These are phyloP conservation scores for Athripsodes cinereus DNA, from an alignment of 2,888 invertebrate genomes.

Conservation along the genomic window DNA sequence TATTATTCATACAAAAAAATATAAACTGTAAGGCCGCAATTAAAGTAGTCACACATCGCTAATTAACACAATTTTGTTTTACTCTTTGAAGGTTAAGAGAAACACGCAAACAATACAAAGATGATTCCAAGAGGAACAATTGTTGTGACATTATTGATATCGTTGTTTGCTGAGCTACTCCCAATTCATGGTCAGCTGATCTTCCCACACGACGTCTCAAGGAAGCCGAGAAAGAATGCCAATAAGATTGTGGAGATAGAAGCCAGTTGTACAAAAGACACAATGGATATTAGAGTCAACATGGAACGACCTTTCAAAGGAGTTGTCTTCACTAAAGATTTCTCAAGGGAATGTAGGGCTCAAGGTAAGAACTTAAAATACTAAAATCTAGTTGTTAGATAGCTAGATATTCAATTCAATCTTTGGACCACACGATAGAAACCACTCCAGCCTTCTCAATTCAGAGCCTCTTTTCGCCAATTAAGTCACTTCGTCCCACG, in stretches of 20 bases:
- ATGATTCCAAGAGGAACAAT: slow-evolving; percentile 26
- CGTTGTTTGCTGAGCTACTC: slow-evolving; percentile 9
- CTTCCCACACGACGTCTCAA: slow-evolving; percentile 23
- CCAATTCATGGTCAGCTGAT: slow-evolving; percentile 20
- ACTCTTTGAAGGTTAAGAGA: neutral
- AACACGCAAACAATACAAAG: neutral
- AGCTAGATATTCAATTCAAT: too few species aligned
- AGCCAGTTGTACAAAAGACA: slow-evolving; percentile 57
- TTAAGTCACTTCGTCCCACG: too few species aligned
- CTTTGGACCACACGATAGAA: too few species aligned
- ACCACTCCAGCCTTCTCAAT: too few species aligned
- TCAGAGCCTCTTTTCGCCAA: too few species aligned
- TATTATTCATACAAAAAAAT: neutral
- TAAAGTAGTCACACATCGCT: neutral
- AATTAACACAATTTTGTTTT: neutral
- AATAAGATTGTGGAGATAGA: slow-evolving; percentile 55
- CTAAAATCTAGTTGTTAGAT: too few species aligned
- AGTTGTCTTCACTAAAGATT: slow-evolving; percentile 68
- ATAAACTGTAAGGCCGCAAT: neutral
- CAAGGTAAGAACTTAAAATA: slow-evolving; percentile 54
- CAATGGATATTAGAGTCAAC: slow-evolving; percentile 55
- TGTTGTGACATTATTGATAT: slow-evolving; percentile 4
- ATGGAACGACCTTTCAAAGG: slow-evolving; percentile 65
- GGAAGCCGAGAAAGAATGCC: slow-evolving; percentile 29
- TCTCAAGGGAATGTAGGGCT: slow-evolving; percentile 62